Conservation (phyloP, 1,140 invertebrate genomes). For the Leptestheria dahalacensis region DNA sequence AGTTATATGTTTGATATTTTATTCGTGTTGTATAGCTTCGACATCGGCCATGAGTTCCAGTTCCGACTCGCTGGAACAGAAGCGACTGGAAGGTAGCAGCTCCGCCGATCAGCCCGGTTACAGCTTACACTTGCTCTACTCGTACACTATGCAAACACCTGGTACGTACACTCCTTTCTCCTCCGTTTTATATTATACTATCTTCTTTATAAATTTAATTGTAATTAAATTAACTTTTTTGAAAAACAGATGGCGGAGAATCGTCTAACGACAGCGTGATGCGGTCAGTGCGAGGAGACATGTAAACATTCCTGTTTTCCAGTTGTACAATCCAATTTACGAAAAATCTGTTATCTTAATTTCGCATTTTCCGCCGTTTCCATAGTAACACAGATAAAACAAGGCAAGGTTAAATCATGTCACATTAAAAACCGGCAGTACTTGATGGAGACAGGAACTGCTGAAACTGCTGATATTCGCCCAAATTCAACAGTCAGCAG, state of each 20-base stretch:
- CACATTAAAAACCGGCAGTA: too few species aligned
- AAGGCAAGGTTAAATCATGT: too few species aligned
- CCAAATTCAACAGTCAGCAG: too few species aligned
- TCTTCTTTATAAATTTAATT: background rate
- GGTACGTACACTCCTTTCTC: background rate
- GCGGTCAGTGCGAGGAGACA: constrained; percentile 9
- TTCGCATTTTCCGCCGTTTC: too few species aligned
- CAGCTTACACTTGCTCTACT: constrained; percentile 15
- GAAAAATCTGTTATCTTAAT: background rate
- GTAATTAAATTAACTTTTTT: background rate
- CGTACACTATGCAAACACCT: constrained; percentile 14
- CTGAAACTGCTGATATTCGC: too few species aligned
- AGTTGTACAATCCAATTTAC: background rate
- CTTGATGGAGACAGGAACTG: too few species aligned
- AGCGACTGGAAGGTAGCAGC: constrained; percentile 7
- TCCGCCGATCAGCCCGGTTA: constrained; percentile 11
- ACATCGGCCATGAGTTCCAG: background rate
- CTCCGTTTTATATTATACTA: background rate
- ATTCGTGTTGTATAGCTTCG: background rate
- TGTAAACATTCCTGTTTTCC: background rate
- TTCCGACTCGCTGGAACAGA: constrained; percentile 3
- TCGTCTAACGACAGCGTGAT: constrained; percentile 10
- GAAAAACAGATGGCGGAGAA: constrained; percentile 3
- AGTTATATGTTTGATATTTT: too few species aligned
- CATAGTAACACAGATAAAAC: too few species aligned